Evolutionary conservation across 2,113 vertebrate genomes (phyloP).

Genomic region (Oreotrochilus melanogaster): DNA sequence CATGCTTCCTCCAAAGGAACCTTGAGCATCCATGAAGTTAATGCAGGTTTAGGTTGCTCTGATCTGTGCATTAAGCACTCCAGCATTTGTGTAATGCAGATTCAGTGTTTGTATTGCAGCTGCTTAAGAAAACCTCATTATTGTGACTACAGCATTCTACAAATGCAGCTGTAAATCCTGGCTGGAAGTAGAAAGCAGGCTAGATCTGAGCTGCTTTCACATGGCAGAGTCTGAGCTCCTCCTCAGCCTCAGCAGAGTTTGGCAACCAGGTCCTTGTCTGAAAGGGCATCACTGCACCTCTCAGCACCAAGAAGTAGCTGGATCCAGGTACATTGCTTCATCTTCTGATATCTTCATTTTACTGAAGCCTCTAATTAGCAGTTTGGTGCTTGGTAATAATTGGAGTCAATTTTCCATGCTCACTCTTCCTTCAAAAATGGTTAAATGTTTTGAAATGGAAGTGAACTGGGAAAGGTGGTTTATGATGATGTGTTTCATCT

Average conservation of each 20-base stretch:
- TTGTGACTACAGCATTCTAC: neutral
- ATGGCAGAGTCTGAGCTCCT: neutral
- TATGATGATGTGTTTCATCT: rapidly evolving
- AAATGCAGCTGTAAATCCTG: neutral
- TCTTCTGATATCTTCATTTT: rapidly evolving
- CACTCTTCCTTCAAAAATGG: rapidly evolving
- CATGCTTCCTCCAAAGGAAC: neutral
- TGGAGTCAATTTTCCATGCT: neutral
- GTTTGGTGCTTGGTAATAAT: rapidly evolving
- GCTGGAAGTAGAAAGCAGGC: neutral
- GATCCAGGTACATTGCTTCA: rapidly evolving
- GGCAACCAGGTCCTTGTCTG: neutral
- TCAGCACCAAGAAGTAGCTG: neutral
- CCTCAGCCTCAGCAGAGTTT: neutral
- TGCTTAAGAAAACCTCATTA: neutral
- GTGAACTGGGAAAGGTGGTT: neutral
- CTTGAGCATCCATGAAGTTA: neutral
- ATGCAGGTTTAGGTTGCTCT: neutral
- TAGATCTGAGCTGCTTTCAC: neutral
- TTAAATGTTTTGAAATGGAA: neutral
- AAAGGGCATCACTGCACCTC: rapidly evolving
- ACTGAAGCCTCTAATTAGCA: rapidly evolving
- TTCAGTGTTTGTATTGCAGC: neutral
- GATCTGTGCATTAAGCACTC: neutral
- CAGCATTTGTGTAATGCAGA: neutral